phyloP scores from a whole-genome alignment of 2,888 invertebrate genomes.

The Sphaeridia pumilis region DNA sequence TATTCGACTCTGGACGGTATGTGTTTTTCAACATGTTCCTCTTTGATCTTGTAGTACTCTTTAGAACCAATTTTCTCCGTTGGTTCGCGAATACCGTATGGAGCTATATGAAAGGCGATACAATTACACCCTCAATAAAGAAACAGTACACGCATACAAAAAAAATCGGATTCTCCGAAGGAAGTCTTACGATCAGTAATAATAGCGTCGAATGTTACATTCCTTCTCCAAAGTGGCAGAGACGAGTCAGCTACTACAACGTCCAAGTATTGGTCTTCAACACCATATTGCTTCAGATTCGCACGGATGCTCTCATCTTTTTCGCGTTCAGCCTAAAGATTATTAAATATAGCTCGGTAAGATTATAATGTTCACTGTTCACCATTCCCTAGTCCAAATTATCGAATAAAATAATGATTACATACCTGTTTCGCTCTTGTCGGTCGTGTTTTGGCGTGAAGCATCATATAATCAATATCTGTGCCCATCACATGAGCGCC shows the following conservation, averaged over 20 bases:
- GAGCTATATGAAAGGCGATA: slow-evolving; percentile 52
- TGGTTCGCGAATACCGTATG: slow-evolving; percentile 93
- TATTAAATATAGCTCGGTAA: too few relatives aligned
- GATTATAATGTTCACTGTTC: too few relatives aligned
- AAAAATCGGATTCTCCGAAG: too few relatives aligned
- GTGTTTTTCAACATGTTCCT: slow-evolving; percentile 56
- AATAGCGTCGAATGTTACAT: slow-evolving; percentile 71
- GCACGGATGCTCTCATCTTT: slow-evolving; percentile 71
- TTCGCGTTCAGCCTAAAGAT: slow-evolving; percentile 42
- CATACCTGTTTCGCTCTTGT: slow-evolving; percentile 41
- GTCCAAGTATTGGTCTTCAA: slow-evolving; percentile 64
- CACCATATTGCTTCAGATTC: slow-evolving; percentile 81
- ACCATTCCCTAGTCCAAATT: too few relatives aligned
- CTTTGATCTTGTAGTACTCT: slow-evolving; percentile 50
- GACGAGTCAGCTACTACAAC: slow-evolving; percentile 87
- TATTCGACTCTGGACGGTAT: slow-evolving; percentile 79
- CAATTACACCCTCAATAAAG: too few relatives aligned
- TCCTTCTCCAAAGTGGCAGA: slow-evolving; percentile 59
- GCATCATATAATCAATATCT: slow-evolving; percentile 88
- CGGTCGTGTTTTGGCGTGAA: slow-evolving; percentile 54
- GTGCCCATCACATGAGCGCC: slow-evolving; percentile 75
- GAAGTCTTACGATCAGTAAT: slow-evolving; percentile 79
- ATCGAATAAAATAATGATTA: not conserved
- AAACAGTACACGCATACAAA: too few relatives aligned
- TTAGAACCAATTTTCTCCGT: slow-evolving; percentile 64